Conservation (phyloP, 2,888 invertebrate species). For the Deilephila elpenor region DNA sequence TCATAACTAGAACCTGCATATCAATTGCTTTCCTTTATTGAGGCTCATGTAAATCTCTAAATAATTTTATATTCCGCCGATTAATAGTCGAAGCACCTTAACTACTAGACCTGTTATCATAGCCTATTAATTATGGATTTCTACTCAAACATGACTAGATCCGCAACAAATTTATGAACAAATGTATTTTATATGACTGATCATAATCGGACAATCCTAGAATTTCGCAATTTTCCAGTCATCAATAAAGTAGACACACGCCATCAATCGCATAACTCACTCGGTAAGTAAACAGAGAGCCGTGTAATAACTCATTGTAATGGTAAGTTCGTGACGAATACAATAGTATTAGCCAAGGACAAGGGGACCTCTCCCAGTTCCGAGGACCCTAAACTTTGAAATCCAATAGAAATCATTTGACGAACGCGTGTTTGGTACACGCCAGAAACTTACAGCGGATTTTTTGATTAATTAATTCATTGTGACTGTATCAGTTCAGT, state of each 20-base stretch:
- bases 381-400: slow-evolving; percentile 48
- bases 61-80: too few species aligned
- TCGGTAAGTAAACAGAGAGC: slow-evolving; percentile 20
- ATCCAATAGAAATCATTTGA: slow-evolving; percentile 57
- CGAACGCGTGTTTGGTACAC: slow-evolving; percentile 40
- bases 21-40: too few species aligned
- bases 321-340: slow-evolving; percentile 55
- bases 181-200: neutral
- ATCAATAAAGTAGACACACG: slow-evolving; percentile 7
- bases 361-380: slow-evolving; percentile 39
- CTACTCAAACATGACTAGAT: too few species aligned
- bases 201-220: neutral
- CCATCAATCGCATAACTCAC: slow-evolving; percentile 14
- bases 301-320: slow-evolving; percentile 32
- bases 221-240: neutral
- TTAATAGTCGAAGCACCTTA: too few species aligned
- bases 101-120: too few species aligned
- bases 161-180: too few species aligned
- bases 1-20: too few species aligned
- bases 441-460: slow-evolving; percentile 33
- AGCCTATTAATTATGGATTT: too few species aligned
- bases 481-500: neutral
- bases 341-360: slow-evolving; percentile 44
- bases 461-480: neutral
- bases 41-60: too few species aligned